Evolutionary conservation across 2,888 invertebrate genomes (phyloP).

Genomic region (Neelides folsomi): DNA sequence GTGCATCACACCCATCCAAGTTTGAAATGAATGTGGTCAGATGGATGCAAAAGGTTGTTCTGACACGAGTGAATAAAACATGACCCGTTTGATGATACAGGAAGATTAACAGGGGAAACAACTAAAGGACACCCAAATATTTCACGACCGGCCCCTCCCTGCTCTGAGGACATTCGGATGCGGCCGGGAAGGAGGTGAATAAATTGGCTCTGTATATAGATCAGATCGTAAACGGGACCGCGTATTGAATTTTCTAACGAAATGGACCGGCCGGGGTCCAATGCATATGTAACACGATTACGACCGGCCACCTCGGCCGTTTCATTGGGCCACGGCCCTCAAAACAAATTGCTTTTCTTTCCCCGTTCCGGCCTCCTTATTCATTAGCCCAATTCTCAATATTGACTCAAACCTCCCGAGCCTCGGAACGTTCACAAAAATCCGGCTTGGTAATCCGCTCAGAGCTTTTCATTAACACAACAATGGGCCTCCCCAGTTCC

Average conservation of each 20-base stretch:
- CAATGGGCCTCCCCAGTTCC: too few species aligned
- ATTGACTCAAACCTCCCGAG: too few species aligned
- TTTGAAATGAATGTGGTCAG: slow-evolving; percentile 17
- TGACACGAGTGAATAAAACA: slow-evolving; percentile 20
- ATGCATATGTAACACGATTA: slow-evolving; percentile 22
- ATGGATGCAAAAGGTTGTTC: slow-evolving; percentile 17
- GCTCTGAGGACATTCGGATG: not conserved
- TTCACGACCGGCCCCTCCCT: slow-evolving; percentile 9
- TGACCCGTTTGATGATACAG: slow-evolving; percentile 25
- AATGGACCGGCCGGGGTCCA: slow-evolving; percentile 12
- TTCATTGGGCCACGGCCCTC: slow-evolving; percentile 11
- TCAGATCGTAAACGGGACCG: slow-evolving; percentile 20
- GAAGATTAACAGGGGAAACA: slow-evolving; percentile 26
- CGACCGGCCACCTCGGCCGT: slow-evolving; percentile 9
- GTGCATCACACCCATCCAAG: slow-evolving; percentile 7
- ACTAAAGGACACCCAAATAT: slow-evolving; percentile 23
- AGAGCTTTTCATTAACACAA: too few species aligned
- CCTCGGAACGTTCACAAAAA: too few species aligned
- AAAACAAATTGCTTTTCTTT: slow-evolving; percentile 4
- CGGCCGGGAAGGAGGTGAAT: slow-evolving; percentile 8
- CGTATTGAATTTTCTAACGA: slow-evolving; percentile 16
- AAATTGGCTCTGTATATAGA: slow-evolving; percentile 21
- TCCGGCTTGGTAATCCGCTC: too few species aligned
- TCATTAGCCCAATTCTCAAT: too few species aligned
- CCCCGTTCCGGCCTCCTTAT: too few species aligned